Base-by-base conservation (phyloP, 2,797 vertebrate genomes). In the Pipistrellus pipistrellus region DNA sequence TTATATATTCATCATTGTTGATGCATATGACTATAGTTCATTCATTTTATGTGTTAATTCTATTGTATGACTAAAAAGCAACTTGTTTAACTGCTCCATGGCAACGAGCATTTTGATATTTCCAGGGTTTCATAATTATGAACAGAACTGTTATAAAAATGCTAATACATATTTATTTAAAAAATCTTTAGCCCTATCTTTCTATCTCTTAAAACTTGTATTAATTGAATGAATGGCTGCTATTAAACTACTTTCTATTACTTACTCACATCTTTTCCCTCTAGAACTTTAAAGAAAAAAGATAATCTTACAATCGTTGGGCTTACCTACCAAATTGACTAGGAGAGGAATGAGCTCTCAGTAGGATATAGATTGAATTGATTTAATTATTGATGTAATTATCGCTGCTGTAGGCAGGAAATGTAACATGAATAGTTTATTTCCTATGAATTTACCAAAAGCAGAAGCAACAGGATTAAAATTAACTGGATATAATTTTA, bases 341-440 rank as follows among this genome's bases (percentile, higher is more conserved):
- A 30, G 62, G 10, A 92, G 9, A 84, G 30, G 32, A 78, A 84
- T 55, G 93, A 76, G 11, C 18, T 83, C n/a, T 68, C 48, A 69
- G 46, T 64, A 87, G n/a, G 30, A 92, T 87, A 84, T 84, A 53
- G 90, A 93, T 73, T 87, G 35, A 90, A 90, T 30, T 85, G 44
- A 84, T 20, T 73, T 80, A 41, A 92, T 78, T 90, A 77, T 83
- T 78, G 11, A 83, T 48, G 21, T 48, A 86, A 92, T 93, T 88
- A 77, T 75, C 75, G 44, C 38, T 86, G 21, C 27, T 93, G 14
- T 84, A 27, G 30, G 6, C 59, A 82, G 68, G 21, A 95, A 90
- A 80, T 46, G 4, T 66, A 88, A 84, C 32, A 66, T 25, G 18
- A 93, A 84, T 68, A 77, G 27, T 62, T 93, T 90, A 27, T 88